These are phyloP conservation scores for Calosoma granatense DNA, from an alignment of 1,140 invertebrate genomes.

Conservation along the genomic window DNA sequence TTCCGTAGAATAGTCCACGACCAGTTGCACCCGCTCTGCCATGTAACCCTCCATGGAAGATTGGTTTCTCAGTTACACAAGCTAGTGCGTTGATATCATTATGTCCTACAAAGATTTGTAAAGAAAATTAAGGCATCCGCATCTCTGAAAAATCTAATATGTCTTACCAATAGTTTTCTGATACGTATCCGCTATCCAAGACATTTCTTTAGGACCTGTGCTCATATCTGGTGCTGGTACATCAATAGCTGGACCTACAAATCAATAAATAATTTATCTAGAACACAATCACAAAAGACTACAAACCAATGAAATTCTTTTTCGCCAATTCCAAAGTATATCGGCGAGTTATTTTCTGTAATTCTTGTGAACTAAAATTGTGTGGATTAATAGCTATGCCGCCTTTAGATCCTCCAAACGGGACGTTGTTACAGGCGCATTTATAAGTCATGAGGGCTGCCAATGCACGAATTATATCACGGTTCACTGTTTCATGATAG, in stretches of 20 bases:
- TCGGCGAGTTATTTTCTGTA: slow-evolving; percentile 79
- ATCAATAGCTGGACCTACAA: slow-evolving; percentile 60
- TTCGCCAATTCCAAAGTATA: slow-evolving; percentile 79
- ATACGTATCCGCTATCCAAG: slow-evolving; percentile 78
- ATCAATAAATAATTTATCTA: slow-evolving; percentile 13
- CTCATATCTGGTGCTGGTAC: slow-evolving; percentile 80
- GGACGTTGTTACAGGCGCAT: slow-evolving; percentile 73
- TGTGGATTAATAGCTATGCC: slow-evolving; percentile 77
- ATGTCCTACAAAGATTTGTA: slow-evolving; percentile 24
- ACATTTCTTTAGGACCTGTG: slow-evolving; percentile 73
- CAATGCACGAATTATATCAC: slow-evolving; percentile 71
- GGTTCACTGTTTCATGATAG: slow-evolving; percentile 56
- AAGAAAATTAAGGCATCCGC: slow-evolving; percentile 8
- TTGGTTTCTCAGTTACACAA: slow-evolving; percentile 81
- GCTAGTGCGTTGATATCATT: slow-evolving; percentile 73
- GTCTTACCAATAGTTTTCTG: slow-evolving; percentile 55
- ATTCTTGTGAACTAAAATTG: slow-evolving; percentile 62
- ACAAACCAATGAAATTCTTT: slow-evolving; percentile 67
- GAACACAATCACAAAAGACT: slow-evolving; percentile 21
- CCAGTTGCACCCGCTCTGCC: slow-evolving; percentile 83
- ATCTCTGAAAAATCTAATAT: too few species aligned
- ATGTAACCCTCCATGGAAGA: slow-evolving; percentile 63
- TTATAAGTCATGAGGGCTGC: slow-evolving; percentile 84
- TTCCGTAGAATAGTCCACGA: slow-evolving; percentile 72
- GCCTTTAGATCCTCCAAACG: slow-evolving; percentile 75